phyloP scores from a whole-genome alignment of 2,113 vertebrate species.

The Redunca redunca region DNA sequence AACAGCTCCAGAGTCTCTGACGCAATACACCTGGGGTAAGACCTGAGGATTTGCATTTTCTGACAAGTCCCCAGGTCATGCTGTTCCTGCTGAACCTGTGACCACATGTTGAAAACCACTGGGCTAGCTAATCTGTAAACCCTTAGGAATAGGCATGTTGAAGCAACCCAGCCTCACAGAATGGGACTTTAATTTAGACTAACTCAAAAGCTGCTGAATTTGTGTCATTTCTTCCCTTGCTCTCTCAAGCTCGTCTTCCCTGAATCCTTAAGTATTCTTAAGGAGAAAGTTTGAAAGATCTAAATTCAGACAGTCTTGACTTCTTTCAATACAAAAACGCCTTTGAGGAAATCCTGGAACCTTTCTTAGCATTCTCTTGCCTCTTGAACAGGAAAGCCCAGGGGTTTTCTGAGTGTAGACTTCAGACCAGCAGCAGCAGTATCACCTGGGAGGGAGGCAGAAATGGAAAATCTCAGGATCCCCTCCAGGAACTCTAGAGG shows the following conservation, averaged over 20 bases:
- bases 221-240: neutral
- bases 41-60: neutral
- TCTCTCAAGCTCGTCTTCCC: neutral
- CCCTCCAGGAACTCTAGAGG: neutral
- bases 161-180: neutral
- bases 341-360: neutral
- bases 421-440: neutral
- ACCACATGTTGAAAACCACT: neutral
- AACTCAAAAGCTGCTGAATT: neutral
- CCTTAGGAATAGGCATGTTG: neutral
- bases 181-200: neutral
- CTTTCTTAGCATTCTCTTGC: neutral
- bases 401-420: neutral
- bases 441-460: neutral
- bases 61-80: neutral
- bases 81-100: neutral
- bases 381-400: neutral
- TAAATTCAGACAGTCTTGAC: neutral
- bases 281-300: neutral
- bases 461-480: neutral
- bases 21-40: neutral
- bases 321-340: neutral
- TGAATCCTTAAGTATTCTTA: neutral
- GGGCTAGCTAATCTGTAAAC: neutral
- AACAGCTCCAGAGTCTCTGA: neutral